Conservation (phyloP, 2,113 vertebrate species). For the Leuciscus idus region DNA sequence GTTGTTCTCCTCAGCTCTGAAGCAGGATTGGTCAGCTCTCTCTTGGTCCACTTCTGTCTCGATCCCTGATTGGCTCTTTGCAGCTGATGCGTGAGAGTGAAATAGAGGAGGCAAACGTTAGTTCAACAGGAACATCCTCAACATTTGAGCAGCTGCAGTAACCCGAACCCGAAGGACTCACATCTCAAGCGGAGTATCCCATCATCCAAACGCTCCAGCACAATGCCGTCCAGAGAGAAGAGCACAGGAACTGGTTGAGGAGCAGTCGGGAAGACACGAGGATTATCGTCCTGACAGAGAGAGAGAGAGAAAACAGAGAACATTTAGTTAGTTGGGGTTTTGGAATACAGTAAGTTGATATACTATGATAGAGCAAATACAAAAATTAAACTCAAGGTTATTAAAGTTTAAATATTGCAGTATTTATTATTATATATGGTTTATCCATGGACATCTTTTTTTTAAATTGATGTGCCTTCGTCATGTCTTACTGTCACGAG, state of each 20-base stretch:
- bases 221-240: constrained; percentile 81
- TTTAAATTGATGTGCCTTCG: no score
- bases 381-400: no score
- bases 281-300: constrained; percentile 84
- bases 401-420: no score
- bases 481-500: no score
- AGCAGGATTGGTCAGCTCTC: constrained; percentile 42
- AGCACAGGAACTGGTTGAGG: constrained; percentile 86
- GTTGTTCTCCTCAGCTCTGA: constrained; percentile 44
- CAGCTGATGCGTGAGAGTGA: constrained; percentile 51
- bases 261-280: constrained; percentile 87
- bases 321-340: neutral
- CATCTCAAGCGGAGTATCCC: constrained; percentile 86
- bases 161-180: constrained; percentile 63
- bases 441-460: no score
- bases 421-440: no score
- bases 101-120: constrained; percentile 3
- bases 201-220: constrained; percentile 85
- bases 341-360: no score
- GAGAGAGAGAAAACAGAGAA: neutral
- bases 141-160: neutral
- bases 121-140: neutral
- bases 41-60: constrained; percentile 4
- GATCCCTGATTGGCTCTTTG: constrained; percentile 46
- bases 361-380: no score